Base-by-base conservation (phyloP, 2,797 vertebrate genomes). In the Molossus alvarezi region DNA sequence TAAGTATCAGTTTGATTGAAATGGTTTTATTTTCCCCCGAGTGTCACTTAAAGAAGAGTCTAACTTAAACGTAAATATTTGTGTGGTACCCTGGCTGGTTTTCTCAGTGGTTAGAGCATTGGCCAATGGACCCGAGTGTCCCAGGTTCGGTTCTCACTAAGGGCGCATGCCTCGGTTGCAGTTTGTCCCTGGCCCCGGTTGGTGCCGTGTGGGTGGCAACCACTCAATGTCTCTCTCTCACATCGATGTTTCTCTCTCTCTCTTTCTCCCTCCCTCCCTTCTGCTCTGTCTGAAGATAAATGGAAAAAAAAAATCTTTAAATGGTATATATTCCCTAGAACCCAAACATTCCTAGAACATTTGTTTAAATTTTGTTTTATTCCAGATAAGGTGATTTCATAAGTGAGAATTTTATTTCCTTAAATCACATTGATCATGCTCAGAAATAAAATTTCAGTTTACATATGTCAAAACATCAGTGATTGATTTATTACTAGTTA, bases 311-410 rank as follows among this genome's bases (percentile, higher is more conserved):
- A 45, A 84, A 83, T 41, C 10, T 41, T 33, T 83, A 7, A 29
- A 33, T 79, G 27, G 20, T 79, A 51, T 29, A 6, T 65, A n/a
- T 51, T 94, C 12, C 27, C 48, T 93, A 67, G 90, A 76, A 51
- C 21, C 8, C 3, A 75, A 51, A 58, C 9, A 21, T 81, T 84
- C 12, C 58, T 48, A 51, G 85, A 75, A 20, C 4, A 53, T 23
- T 92, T 95, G 27, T 81, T 83, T 92, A 71, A 14, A 60, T 93
- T 95, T 23, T 82, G 21, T 88, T 95, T 93, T 51, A 58, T 84
- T 84, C 45, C 93, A 58, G 76, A 8, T 58, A 79, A 77, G 5
- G 13, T 62, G 51, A 90, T 69, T 88, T 93, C 29, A 11, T 65
- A 76, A 87, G 1, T 18, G 41, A 37, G 62, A 48, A 64, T 82